These are phyloP conservation scores for Cassiopea xamachana DNA, from an alignment of 30 jellyfish, hydroid and myxozoan species.

Conservation along the genomic window DNA sequence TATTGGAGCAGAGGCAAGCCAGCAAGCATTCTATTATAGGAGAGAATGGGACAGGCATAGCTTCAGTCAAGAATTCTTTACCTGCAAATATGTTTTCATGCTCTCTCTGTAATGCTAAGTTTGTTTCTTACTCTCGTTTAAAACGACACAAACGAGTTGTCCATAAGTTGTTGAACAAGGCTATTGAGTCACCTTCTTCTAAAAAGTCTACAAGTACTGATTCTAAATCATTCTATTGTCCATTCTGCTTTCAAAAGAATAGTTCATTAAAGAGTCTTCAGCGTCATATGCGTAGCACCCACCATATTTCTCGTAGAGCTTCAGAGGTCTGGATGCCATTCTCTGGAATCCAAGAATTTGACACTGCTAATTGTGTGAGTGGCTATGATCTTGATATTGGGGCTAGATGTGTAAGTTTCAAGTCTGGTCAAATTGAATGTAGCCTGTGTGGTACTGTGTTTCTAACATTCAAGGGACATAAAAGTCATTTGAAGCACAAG, in stretches of 20 bases:
- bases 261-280: background rate
- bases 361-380: background rate
- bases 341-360: background rate
- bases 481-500: conserved; percentile 28
- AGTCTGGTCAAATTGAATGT: conserved; percentile 26
- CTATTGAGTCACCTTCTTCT: background rate
- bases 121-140: conserved; percentile 17
- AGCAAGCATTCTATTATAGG: no score
- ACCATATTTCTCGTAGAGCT: background rate
- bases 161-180: conserved; percentile 6
- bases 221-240: background rate
- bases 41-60: background rate
- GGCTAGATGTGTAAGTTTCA: conserved; percentile 4
- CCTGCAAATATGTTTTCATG: conserved; percentile 5
- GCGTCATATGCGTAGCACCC: conserved; percentile 35
- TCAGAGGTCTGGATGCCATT: background rate
- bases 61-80: background rate
- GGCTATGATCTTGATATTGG: conserved; percentile 24
- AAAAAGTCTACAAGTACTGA: background rate
- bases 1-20: no score
- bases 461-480: conserved; percentile 25
- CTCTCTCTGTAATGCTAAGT: conserved; percentile 15
- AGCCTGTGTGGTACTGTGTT: conserved; percentile 25
- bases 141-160: conserved; percentile 10
- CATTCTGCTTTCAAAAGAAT: conserved; percentile 5